A percentile compares a stretch with the other conserved stretches of the same genome.
Conservation (phyloP, 2,797 vertebrate species). For the Falco cherrug region DNA sequence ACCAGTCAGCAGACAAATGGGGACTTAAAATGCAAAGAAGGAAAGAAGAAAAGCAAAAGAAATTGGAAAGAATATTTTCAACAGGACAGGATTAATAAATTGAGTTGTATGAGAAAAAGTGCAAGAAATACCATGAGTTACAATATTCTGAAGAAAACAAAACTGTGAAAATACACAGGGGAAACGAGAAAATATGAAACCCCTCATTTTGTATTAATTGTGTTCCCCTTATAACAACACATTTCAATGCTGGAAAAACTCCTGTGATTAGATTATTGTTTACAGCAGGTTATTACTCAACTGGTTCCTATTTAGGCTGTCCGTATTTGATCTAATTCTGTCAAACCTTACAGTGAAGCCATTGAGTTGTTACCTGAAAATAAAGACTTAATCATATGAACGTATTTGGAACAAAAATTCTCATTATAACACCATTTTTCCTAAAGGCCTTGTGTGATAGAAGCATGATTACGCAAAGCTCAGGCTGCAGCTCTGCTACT, state of each 20-base stretch:
- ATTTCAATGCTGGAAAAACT: neutral
- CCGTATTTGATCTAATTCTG: slow-evolving; percentile 15
- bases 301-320: neutral
- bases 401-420: slow-evolving; percentile 52
- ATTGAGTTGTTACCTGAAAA: slow-evolving; percentile 36
- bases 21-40: neutral
- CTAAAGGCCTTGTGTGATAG: slow-evolving; percentile 13
- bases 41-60: slow-evolving; percentile 24
- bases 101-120: neutral
- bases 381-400: slow-evolving; percentile 29
- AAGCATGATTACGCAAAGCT: slow-evolving; percentile 33
- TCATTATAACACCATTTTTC: slow-evolving; percentile 54
- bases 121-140: neutral
- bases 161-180: neutral
- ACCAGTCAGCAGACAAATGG: neutral
- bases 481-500: slow-evolving; percentile 23
- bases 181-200: neutral
- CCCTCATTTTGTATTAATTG: neutral
- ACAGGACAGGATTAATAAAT: neutral
- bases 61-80: neutral
- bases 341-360: neutral
- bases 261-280: slow-evolving; percentile 34
- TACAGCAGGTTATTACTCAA: slow-evolving; percentile 37
- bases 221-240: neutral
- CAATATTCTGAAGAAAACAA: neutral